Base-by-base conservation (phyloP, 2,113 vertebrate genomes). In the Melanerpes aurifrons region DNA sequence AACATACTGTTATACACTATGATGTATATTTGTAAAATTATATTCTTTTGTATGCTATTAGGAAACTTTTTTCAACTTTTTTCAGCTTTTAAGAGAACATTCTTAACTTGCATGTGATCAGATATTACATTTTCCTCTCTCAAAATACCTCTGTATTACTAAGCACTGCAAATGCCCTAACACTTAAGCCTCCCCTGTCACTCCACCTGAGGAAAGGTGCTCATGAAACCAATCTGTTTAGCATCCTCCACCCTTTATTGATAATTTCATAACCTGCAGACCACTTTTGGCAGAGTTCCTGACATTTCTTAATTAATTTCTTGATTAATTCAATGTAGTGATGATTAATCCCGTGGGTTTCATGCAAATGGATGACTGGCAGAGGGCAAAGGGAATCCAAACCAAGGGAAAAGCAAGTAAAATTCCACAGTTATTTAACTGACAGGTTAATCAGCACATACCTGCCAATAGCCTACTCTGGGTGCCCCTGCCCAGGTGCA, bases 101-200 rank as follows among this genome's bases (percentile, higher is more conserved):
- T 16, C 50, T 70, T 67, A 8, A 29, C 45, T n/a, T 10, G 2
- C 9, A 8, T 1, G 0, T 4, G 4, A 4, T 12, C n/a, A 9
- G 58, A 9, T 9, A 28, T 24, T 66, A 50, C 4, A 40, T 62
- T 66, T 63, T 75, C n/a, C 62, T 63, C 28, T 43, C 47, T 58
- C 63, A 12, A 8, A 69, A 69, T 2, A 4, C 10, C 8, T 69
- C 59, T 10, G 37, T 18, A 13, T 24, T 12, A 13, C 7, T 14
- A 1, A 66, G 14, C 37, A 68, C 31, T 25, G 53, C 35, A 68
- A 74, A 58, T 21, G 9, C 15, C 26, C 40, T 8, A 10, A 4
- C 4, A 1, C 14, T 25, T 2, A 17, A 28, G 82, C 48, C 5
- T 3, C 1, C 31, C 24, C 19, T 54, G 13, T 45, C 20, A n/a